Evolutionary conservation across 2,888 invertebrate species (phyloP).

Genomic region (Volucella bombylans): DNA sequence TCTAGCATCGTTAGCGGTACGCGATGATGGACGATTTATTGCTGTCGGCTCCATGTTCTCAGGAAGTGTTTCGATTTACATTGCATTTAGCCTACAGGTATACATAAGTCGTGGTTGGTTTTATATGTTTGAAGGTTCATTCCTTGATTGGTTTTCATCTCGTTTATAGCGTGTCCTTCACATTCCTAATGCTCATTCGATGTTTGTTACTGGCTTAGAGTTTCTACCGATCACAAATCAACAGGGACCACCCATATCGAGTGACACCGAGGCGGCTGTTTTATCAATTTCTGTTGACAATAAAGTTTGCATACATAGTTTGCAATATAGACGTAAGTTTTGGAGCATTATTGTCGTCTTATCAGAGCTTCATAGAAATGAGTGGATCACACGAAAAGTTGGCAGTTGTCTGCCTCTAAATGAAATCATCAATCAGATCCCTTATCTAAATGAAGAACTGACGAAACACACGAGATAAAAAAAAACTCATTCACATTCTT

Average conservation of each 20-base stretch:
- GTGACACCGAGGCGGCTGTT: conserved; percentile 92
- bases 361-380: neutral
- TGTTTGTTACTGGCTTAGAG: conserved; percentile 98
- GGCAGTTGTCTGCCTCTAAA: too few relatives aligned
- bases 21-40: conserved; percentile 95
- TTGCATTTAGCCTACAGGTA: conserved; percentile 96
- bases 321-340: conserved; percentile 90
- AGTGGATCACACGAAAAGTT: too few relatives aligned
- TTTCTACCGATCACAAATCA: conserved; percentile 90
- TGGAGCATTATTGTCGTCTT: neutral
- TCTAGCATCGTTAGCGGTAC: conserved; percentile 91
- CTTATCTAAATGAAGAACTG: too few relatives aligned
- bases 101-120: conserved; percentile 77
- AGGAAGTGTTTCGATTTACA: conserved; percentile 94
- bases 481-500: neutral
- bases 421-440: too few relatives aligned
- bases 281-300: conserved; percentile 98
- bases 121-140: neutral
- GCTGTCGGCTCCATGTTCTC: conserved; percentile 97
- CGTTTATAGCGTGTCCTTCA: conserved; percentile 89
- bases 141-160: conserved; percentile 1
- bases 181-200: conserved; percentile 93
- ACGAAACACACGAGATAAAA: too few relatives aligned
- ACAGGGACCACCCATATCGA: conserved; percentile 88
- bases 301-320: conserved; percentile 93